These are phyloP conservation scores for Pardosa pseudoannulata DNA, from an alignment of 2,888 invertebrate species.

Conservation along the genomic window DNA sequence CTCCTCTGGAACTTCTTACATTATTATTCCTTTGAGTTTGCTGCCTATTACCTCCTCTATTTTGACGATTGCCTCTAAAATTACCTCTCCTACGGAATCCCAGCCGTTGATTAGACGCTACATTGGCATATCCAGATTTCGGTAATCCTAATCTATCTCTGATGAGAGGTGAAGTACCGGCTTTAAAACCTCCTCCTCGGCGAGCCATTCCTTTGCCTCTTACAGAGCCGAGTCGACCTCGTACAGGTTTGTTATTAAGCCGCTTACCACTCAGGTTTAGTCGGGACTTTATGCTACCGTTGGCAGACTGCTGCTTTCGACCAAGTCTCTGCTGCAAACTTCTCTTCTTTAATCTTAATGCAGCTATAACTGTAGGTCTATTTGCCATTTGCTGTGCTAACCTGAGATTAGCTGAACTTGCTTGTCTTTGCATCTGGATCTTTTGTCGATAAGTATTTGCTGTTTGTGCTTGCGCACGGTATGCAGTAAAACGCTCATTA, in stretches of 20 bases:
- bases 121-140: slow-evolving; percentile 6
- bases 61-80: slow-evolving; percentile 28
- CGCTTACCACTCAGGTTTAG: slow-evolving; percentile 43
- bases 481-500: slow-evolving; percentile 77
- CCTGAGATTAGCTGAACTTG: slow-evolving; percentile 78
- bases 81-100: slow-evolving; percentile 33
- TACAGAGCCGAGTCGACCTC: slow-evolving; percentile 49
- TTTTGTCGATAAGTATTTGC: slow-evolving; percentile 72
- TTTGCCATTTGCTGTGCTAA: slow-evolving; percentile 80
- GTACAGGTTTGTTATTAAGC: slow-evolving; percentile 18
- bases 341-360: slow-evolving; percentile 77
- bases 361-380: slow-evolving; percentile 79
- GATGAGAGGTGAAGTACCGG: slow-evolving; percentile 70
- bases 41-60: slow-evolving; percentile 10
- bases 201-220: slow-evolving; percentile 26
- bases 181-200: slow-evolving; percentile 42
- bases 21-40: slow-evolving; percentile 22
- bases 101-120: background rate
- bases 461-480: slow-evolving; percentile 45
- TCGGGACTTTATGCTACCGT: slow-evolving; percentile 53
- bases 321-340: slow-evolving; percentile 74
- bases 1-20: slow-evolving; percentile 58
- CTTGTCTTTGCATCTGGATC: slow-evolving; percentile 74
- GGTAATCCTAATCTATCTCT: slow-evolving; percentile 64
- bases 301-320: slow-evolving; percentile 30